These are phyloP conservation scores for Oplegnathus fasciatus DNA, from an alignment of 2,113 vertebrate species.

Conservation along the genomic window DNA sequence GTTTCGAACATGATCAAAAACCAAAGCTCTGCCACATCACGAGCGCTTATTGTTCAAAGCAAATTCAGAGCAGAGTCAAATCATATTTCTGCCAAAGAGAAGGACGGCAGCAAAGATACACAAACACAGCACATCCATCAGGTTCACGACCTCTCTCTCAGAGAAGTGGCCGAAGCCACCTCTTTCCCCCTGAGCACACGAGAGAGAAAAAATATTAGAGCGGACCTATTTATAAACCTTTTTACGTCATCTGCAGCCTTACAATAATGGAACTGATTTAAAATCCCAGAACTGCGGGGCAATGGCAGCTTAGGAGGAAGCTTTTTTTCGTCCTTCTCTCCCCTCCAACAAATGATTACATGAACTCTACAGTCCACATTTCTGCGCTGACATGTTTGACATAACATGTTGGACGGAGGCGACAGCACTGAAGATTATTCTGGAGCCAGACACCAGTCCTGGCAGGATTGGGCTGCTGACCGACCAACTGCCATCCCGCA, in stretches of 20 bases:
- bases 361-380: slow-evolving; percentile 17
- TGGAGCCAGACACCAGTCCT: slow-evolving; percentile 46
- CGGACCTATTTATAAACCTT: slow-evolving; percentile 70
- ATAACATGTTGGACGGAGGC: slow-evolving; percentile 51
- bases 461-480: slow-evolving; percentile 61
- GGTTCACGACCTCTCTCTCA: slow-evolving; percentile 37
- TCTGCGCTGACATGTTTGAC: slow-evolving; percentile 48
- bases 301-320: slow-evolving; percentile 41
- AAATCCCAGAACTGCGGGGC: slow-evolving; percentile 49
- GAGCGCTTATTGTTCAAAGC: slow-evolving; percentile 6
- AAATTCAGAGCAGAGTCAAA: neutral
- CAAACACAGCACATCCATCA: neutral
- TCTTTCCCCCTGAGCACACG: neutral
- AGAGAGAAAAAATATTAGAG: slow-evolving; percentile 35
- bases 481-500: slow-evolving; percentile 52
- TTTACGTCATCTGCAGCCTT: slow-evolving; percentile 55
- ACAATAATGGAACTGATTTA: slow-evolving; percentile 53
- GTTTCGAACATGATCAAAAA: neutral
- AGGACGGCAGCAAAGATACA: neutral
- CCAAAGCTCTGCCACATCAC: neutral
- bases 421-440: slow-evolving; percentile 69
- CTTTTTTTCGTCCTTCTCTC: slow-evolving; percentile 19
- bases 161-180: slow-evolving; percentile 24
- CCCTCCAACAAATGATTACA: slow-evolving; percentile 51
- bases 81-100: neutral